Evolutionary conservation across 2,888 invertebrate genomes (phyloP).

Genomic region (Eilema depressum): DNA sequence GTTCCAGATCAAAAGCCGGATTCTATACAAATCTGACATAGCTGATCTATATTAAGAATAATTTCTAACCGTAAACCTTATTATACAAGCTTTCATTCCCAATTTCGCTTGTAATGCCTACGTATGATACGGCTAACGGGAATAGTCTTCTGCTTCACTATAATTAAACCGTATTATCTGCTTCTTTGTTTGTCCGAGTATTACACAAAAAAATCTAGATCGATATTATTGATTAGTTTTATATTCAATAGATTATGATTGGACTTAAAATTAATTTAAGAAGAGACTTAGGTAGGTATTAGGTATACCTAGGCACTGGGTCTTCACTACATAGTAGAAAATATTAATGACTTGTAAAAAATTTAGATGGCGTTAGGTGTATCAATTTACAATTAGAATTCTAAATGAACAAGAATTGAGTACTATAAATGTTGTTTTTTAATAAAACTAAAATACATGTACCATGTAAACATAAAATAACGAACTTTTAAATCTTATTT

Average conservation of each 20-base stretch:
- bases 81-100: not conserved
- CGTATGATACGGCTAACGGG: not conserved
- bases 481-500: too few relatives aligned
- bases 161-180: not conserved
- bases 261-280: not conserved
- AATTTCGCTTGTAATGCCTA: not conserved
- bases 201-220: constrained; percentile 1
- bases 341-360: too few relatives aligned
- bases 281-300: not conserved
- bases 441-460: too few relatives aligned
- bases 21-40: not conserved
- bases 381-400: too few relatives aligned
- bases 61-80: not conserved
- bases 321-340: too few relatives aligned
- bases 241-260: not conserved
- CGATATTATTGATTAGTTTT: not conserved
- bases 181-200: not conserved
- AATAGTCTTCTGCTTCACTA: not conserved
- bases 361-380: too few relatives aligned
- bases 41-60: not conserved
- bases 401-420: too few relatives aligned
- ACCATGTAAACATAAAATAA: too few relatives aligned
- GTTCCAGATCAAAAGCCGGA: not conserved
- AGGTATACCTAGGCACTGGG: too few relatives aligned
- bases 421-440: too few relatives aligned